Base-by-base conservation (phyloP, 2,113 vertebrate species). In the Ophthalmolycus amberensis region DNA sequence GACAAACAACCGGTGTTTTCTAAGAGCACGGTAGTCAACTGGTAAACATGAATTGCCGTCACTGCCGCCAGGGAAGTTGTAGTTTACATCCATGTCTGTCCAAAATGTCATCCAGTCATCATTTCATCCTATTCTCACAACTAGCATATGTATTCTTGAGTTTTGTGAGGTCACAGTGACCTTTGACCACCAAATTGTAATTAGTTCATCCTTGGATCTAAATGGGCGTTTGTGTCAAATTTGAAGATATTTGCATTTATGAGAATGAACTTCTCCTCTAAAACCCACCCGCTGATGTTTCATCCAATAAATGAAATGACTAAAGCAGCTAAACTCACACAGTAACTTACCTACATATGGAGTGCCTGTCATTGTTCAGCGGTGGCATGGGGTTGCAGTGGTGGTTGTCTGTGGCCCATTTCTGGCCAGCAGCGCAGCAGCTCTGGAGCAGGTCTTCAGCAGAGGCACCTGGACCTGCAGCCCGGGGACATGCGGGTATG, bases 371-470 rank as follows among this genome's bases (percentile, higher is more conserved):
- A 1, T 93, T 89, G 34, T 83, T 91, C 73, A 84, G 6, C 92
- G 92, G 46, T 89, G 95, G 94, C 81, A 97, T 95, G 67, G 94
- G 92, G 11, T 93, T 87, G 80, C 98, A 99, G 85, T 97, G 95
- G 9, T 91, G 94, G 0, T 94, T 93, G 80, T 96, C 94, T 2
- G 94, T 87, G 16, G 96, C 97, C 98, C 97, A 98, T 73, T 94
- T 96, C 74, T 97, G 96, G 1, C 98, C 98, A 0, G 95, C 94
- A 3, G 94, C 93, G 37, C 97, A 99, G 90, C 98, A 99, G 1
- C 92, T 95, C 89, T 96, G 96, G 3, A 98, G 93, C 85, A 96
- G n/a, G 22, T 96, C 95, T 82, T 58, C 50, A 63, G 80, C 22
- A 74, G 86, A 71, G 11, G 25, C 72, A 66, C 58, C 75, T 46